Percentiles rank a stretch among this genome's conserved stretches.
phyloP scores from a whole-genome alignment of 2,113 vertebrate genomes.

The Falcunculus frontatus region DNA sequence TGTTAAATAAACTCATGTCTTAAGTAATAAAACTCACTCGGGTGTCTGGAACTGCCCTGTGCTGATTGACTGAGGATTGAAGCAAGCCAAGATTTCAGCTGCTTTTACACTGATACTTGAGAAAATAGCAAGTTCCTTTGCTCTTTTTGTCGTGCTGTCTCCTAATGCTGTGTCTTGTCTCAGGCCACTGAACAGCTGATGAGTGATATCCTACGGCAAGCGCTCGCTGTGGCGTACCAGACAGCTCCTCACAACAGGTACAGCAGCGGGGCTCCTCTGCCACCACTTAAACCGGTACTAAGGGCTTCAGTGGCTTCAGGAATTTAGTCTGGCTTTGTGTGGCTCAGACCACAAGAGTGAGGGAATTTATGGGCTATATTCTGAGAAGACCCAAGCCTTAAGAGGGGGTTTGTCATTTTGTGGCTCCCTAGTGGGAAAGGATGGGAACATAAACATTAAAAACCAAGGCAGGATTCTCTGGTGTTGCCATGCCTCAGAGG shows the following conservation, averaged over 20 bases:
- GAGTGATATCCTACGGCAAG: constrained; percentile 89
- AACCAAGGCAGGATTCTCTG: background rate
- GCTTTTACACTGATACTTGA: background rate
- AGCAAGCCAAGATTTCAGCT: background rate
- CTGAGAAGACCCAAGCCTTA: background rate
- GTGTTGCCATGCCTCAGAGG: background rate
- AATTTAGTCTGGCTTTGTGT: background rate
- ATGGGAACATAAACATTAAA: background rate
- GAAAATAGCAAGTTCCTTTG: background rate
- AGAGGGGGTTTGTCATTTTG: background rate
- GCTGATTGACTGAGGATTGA: background rate
- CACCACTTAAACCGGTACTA: background rate
- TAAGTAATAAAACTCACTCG: background rate
- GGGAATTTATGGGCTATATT: background rate
- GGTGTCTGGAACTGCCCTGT: background rate
- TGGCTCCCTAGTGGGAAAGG: background rate
- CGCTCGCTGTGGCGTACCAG: constrained; percentile 84
- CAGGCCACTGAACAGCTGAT: constrained; percentile 94
- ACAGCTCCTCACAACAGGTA: constrained; percentile 92
- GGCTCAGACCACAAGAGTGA: background rate
- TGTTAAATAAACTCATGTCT: background rate
- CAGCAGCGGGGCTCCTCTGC: background rate
- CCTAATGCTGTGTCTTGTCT: background rate
- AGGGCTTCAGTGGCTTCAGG: background rate
- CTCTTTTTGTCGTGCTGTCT: background rate